Conservation (phyloP, 1,140 invertebrate genomes). For the Limonius californicus region DNA sequence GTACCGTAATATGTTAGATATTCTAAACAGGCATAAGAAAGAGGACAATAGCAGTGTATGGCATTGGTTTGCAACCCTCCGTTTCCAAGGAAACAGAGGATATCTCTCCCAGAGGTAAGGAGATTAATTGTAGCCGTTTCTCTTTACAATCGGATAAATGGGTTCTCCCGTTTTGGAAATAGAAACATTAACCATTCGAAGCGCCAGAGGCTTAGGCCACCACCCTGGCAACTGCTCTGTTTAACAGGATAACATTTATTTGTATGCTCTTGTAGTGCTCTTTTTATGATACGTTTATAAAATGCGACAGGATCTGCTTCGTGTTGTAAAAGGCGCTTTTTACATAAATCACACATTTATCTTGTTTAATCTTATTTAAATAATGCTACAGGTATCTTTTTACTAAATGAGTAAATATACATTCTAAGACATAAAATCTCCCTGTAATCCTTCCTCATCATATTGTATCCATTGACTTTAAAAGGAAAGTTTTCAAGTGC, state of each 20-base stretch:
- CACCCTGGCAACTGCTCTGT: conserved; percentile 9
- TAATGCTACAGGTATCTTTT: no score
- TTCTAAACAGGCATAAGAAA: conserved; percentile 29
- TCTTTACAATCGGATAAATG: conserved; percentile 44
- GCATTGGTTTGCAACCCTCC: conserved; percentile 29
- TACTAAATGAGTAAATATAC: no score
- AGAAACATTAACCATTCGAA: conserved; percentile 43
- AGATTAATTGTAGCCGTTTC: conserved; percentile 45
- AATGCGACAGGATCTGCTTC: conserved; percentile 7
- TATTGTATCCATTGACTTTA: no score
- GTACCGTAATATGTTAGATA: conserved; percentile 26
- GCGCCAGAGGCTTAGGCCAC: conserved; percentile 21
- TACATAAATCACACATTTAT: not conserved
- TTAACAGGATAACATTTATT: conserved; percentile 15
- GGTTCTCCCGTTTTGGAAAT: conserved; percentile 42
- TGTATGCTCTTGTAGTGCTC: conserved; percentile 12
- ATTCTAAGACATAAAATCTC: no score
- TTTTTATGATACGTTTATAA: conserved; percentile 14
- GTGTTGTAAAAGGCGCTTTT: not conserved
- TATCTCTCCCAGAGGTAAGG: conserved; percentile 44
- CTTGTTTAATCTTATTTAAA: no score
- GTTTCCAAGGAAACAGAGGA: conserved; percentile 36
- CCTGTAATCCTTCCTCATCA: no score
- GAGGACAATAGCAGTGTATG: conserved; percentile 29
- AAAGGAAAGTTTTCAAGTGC: no score